These are phyloP conservation scores for Acanthopagrus latus DNA, from an alignment of 2,797 vertebrate species.

Conservation along the genomic window DNA sequence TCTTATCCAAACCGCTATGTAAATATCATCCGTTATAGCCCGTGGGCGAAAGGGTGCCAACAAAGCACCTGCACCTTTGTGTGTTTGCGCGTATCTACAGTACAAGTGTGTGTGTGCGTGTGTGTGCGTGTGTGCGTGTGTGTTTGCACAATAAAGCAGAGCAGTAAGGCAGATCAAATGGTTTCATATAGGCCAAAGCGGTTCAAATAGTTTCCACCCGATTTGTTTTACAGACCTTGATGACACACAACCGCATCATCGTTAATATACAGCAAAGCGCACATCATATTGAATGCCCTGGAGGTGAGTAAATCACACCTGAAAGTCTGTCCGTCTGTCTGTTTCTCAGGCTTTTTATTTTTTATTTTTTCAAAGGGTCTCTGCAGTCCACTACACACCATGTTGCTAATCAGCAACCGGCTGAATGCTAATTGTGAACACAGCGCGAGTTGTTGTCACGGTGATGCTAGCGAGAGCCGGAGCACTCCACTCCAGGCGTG, in stretches of 20 bases:
- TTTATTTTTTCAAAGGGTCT: too few species aligned
- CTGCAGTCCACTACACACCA: conserved; percentile 35
- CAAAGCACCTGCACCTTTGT: conserved; percentile 1
- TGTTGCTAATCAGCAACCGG: conserved; percentile 47
- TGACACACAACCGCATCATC: conserved; percentile 54
- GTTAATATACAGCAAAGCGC: conserved; percentile 40
- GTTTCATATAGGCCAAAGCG: conserved; percentile 58
- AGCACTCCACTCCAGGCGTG: conserved; percentile 51
- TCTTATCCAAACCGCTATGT: conserved; percentile 72
- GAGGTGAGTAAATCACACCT: conserved; percentile 25
- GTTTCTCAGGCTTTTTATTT: neutral
- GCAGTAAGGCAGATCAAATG: conserved; percentile 59
- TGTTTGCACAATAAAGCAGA: conserved; percentile 60
- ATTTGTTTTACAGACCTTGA: conserved; percentile 59
- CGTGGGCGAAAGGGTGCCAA: conserved; percentile 30
- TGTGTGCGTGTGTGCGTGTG: conserved; percentile 31
- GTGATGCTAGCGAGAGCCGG: conserved; percentile 52
- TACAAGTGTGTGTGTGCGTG: neutral
- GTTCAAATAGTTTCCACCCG: conserved; percentile 66
- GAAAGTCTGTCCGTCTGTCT: conserved; percentile 13
- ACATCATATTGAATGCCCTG: conserved; percentile 32
- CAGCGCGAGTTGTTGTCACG: conserved; percentile 68
- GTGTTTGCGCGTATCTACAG: neutral
- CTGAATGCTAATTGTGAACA: conserved; percentile 73
- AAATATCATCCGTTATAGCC: conserved; percentile 71